Percentiles rank a stretch among this genome's conserved stretches.
phyloP scores from a whole-genome alignment of 1,140 invertebrate genomes.

The Monomorium pharaonis region DNA sequence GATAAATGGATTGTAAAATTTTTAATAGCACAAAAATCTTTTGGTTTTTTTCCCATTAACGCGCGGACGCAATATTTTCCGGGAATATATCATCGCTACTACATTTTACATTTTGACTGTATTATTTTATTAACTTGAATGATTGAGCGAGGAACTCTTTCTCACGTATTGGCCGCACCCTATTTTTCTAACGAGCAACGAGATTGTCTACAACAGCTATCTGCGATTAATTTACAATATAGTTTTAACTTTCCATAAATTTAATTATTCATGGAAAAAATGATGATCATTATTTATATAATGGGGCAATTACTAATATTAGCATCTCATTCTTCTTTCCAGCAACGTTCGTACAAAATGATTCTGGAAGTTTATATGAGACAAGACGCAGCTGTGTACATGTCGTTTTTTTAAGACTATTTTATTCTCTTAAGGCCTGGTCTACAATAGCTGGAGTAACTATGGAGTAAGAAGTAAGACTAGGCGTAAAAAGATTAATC shows the following conservation, averaged over 20 bases:
- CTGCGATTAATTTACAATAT: background rate
- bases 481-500: too few relatives aligned
- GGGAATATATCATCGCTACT: background rate
- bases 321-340: background rate
- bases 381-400: background rate
- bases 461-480: too few relatives aligned
- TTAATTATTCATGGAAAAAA: background rate
- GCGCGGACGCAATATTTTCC: background rate
- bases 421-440: too few relatives aligned
- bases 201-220: background rate
- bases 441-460: too few relatives aligned
- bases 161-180: background rate
- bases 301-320: background rate
- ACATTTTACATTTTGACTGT: background rate
- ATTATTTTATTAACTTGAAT: background rate
- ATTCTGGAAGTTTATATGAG: background rate
- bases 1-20: background rate
- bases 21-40: background rate
- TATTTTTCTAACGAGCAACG: constrained; percentile 13
- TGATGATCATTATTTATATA: background rate
- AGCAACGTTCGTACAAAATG: background rate
- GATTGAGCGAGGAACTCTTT: background rate
- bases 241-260: background rate
- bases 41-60: background rate
- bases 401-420: too few relatives aligned